Base-by-base conservation (phyloP, 1,140 invertebrate genomes). In the Macrotrachela quadricornifera region DNA sequence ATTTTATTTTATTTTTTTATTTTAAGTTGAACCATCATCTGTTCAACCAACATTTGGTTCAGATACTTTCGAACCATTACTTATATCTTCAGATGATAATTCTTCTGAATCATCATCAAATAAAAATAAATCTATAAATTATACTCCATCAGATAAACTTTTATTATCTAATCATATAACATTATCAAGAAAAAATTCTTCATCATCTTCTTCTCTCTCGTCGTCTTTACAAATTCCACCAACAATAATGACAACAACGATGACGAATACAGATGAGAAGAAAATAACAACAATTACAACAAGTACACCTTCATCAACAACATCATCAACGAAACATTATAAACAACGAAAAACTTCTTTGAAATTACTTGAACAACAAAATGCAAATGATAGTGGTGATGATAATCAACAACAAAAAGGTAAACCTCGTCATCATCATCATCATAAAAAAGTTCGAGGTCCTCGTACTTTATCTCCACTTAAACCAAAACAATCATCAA, bases 201-300 rank as follows among this genome's bases (percentile, higher is more conserved):
- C 41, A 4, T 51, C 49, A 18, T 51, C 49, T 10, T 51, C 49
- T 8, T 51, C 49, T 16, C 2, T 30, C 8, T 30, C 21, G 8
- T 30, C 21, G 8, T 30, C 21, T 2, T n/a, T n/a, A n/a, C n/a
- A n/a, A n/a, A n/a, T n/a, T n/a, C 44, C 49, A 39, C 43, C 49
- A 43, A 43, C 49, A 36, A 50, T 41, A 9, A 50, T 41, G 36
- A 50, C 49, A 16, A 51, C 49, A 3, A 51, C 49, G 8, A 51
- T 44, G n/a, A 51, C 37, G 16, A 37, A 43, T 50, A n/a, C 44
- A 1, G 49, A 51, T 18, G 16, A 37, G 4, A 44, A 44, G 21
- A 51, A 51, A 44, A 14, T 37, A 37, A 21, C 17, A 37, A 21
- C 41, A 6, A 30, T 12, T 30, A 18, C 42, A 44, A 3, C 6